phyloP scores from a whole-genome alignment of 2,113 vertebrate species.

The Lepus americanus region DNA sequence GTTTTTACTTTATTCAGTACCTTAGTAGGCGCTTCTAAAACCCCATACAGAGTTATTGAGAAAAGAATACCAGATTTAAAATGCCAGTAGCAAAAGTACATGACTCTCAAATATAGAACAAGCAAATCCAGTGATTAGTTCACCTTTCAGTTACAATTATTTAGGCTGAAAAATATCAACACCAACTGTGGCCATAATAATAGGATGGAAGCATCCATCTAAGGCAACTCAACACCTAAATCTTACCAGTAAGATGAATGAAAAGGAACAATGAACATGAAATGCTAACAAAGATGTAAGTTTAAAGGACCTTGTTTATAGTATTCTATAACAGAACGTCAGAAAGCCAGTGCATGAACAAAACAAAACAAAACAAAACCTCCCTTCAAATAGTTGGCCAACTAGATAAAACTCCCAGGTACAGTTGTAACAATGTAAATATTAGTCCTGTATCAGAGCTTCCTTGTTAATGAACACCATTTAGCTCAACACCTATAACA shows the following conservation, averaged over 20 bases:
- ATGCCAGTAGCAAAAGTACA: conserved; percentile 67
- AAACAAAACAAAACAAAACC: background rate
- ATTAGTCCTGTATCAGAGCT: background rate
- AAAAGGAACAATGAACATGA: conserved; percentile 60
- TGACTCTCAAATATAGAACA: conserved; percentile 62
- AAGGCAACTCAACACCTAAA: conserved; percentile 63
- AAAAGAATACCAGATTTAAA: conserved; percentile 74
- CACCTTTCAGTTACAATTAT: conserved; percentile 61
- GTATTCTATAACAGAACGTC: background rate
- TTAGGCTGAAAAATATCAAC: conserved; percentile 73
- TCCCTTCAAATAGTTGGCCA: background rate
- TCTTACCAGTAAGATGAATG: conserved; percentile 57
- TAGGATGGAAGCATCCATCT: fast-evolving
- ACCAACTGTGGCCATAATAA: background rate
- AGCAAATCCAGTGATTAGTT: conserved; percentile 74
- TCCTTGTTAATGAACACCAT: background rate
- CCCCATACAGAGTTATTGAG: conserved; percentile 56
- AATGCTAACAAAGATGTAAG: conserved; percentile 52
- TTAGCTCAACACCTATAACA: background rate
- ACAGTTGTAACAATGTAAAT: background rate
- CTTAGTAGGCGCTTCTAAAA: conserved; percentile 19
- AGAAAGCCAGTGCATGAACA: background rate
- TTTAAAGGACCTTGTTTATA: background rate
- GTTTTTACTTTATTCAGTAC: conserved; percentile 54
- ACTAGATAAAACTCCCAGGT: background rate